Evolutionary conservation across 2,888 invertebrate genomes (phyloP).

Genomic region (Dynastes grantii): DNA sequence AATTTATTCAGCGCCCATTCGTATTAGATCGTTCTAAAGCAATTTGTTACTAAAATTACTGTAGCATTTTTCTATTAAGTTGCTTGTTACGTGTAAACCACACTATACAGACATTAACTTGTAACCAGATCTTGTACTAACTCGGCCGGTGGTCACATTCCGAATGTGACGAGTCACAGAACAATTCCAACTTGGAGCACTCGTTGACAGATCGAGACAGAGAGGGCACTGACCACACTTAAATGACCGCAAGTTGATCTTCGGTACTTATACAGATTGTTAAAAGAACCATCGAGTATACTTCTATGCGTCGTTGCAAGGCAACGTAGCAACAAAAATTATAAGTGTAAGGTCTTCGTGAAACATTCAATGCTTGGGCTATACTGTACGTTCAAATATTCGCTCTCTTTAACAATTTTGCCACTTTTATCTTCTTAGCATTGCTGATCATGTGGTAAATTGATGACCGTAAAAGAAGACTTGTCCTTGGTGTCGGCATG

Average conservation of each 20-base stretch:
- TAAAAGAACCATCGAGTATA: neutral
- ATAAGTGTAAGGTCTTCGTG: too few species aligned
- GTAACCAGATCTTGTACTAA: conserved; percentile 47
- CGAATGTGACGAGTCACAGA: conserved; percentile 49
- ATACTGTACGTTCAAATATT: too few species aligned
- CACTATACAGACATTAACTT: neutral
- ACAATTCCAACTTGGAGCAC: conserved; percentile 37
- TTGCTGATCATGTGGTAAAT: too few species aligned
- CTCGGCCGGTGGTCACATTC: conserved; percentile 52
- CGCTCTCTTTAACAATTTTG: too few species aligned
- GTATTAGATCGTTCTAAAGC: too few species aligned
- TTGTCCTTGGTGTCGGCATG: too few species aligned
- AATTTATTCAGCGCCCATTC: too few species aligned
- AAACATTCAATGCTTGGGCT: too few species aligned
- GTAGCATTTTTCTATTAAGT: neutral
- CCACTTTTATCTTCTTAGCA: too few species aligned
- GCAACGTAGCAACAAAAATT: too few species aligned
- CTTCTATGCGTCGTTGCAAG: neutral
- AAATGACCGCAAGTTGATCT: conserved; percentile 50
- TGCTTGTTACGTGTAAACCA: conserved; percentile 2
- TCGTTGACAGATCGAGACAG: conserved; percentile 53
- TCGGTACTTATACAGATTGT: conserved; percentile 7
- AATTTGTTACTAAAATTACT: too few species aligned
- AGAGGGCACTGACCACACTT: conserved; percentile 55
- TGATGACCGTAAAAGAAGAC: too few species aligned